These are phyloP conservation scores for Lycorma delicatula DNA, from an alignment of 1,140 invertebrate genomes.

Conservation along the genomic window DNA sequence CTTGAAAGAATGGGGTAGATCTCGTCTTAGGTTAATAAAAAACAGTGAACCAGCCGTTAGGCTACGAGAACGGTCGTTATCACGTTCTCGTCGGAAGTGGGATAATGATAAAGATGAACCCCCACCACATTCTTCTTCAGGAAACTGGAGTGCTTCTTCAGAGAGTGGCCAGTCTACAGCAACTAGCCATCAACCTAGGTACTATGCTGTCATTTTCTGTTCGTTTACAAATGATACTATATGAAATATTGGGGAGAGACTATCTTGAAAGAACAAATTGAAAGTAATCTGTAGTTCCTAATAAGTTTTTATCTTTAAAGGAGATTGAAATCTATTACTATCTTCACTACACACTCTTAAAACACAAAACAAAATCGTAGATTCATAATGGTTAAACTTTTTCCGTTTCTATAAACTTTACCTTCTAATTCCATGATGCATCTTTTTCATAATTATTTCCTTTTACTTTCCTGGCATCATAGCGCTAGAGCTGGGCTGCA, in stretches of 20 bases:
- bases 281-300: not conserved
- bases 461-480: no score
- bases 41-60: slow-evolving; percentile 35
- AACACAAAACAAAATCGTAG: no score
- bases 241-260: not conserved
- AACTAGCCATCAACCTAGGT: slow-evolving; percentile 56
- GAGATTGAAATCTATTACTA: no score
- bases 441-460: no score
- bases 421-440: no score
- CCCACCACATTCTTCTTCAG: slow-evolving; percentile 70
- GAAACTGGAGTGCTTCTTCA: slow-evolving; percentile 89
- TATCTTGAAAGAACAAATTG: not conserved
- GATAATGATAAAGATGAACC: slow-evolving; percentile 48
- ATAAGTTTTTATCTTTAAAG: no score
- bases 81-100: slow-evolving; percentile 18
- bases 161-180: slow-evolving; percentile 69
- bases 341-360: no score
- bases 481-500: no score
- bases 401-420: no score
- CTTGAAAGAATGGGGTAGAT: slow-evolving; percentile 72
- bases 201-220: no score
- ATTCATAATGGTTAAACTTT: no score
- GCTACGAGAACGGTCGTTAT: slow-evolving; percentile 20
- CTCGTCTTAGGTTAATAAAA: slow-evolving; percentile 60
- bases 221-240: not conserved